These are phyloP conservation scores for Hucho hucho DNA, from an alignment of 2,113 vertebrate species.

Conservation along the genomic window DNA sequence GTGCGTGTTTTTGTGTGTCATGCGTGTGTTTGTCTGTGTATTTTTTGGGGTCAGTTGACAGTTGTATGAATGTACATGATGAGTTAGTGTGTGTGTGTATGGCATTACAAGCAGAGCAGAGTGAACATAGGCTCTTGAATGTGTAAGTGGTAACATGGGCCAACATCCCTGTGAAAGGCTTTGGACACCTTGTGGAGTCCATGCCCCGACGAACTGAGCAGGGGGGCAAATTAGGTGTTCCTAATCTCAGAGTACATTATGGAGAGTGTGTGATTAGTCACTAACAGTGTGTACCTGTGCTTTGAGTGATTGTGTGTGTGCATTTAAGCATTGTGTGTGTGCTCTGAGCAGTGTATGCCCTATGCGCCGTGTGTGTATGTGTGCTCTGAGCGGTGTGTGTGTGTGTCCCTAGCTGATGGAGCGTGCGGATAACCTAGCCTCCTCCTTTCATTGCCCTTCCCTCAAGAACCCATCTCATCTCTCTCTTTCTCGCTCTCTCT, in stretches of 20 bases:
- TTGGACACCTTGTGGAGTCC: too few relatives aligned
- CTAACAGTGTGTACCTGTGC: neutral
- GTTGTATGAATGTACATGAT: neutral
- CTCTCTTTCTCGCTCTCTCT: neutral
- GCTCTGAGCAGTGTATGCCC: neutral
- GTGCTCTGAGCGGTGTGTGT: neutral
- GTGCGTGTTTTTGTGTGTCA: neutral
- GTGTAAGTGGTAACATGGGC: neutral
- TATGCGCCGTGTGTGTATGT: slow-evolving; percentile 7
- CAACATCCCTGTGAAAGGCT: too few relatives aligned
- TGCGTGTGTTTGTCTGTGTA: slow-evolving; percentile 12
- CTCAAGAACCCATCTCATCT: slow-evolving; percentile 16
- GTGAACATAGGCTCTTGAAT: neutral
- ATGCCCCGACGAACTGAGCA: too few relatives aligned
- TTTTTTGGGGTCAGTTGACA: neutral
- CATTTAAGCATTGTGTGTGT: slow-evolving; percentile 1
- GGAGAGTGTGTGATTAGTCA: slow-evolving; percentile 8
- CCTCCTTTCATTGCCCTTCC: neutral
- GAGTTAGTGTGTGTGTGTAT: neutral
- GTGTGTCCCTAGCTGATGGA: neutral
- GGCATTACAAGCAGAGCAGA: neutral
- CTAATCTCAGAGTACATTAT: neutral
- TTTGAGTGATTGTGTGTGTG: slow-evolving; percentile 4
- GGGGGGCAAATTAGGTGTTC: too few relatives aligned
- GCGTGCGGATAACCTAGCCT: neutral